Conservation (phyloP, 2,888 invertebrate species). For the Crioceris asparagi region DNA sequence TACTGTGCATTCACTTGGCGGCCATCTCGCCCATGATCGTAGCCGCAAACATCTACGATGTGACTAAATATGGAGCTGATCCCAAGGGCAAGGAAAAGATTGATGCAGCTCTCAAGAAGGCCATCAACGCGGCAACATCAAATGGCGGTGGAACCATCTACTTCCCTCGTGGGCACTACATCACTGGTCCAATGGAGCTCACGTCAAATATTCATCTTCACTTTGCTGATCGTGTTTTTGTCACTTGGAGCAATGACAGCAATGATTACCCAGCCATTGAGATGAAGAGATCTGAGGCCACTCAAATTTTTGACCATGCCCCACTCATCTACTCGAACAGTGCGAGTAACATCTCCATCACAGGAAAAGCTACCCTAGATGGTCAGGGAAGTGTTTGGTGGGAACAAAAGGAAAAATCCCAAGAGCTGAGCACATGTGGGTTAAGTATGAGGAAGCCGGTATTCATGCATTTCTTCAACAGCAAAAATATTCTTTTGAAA, state of each 20-base stretch:
- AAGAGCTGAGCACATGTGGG: no score
- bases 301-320: no score
- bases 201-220: background rate
- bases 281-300: background rate
- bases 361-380: background rate
- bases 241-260: background rate
- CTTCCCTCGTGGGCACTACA: background rate
- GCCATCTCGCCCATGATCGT: background rate
- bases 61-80: conserved; percentile 1
- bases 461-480: background rate
- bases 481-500: background rate
- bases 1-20: no score
- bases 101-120: background rate
- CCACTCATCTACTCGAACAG: background rate
- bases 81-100: background rate
- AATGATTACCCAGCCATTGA: background rate
- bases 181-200: conserved; percentile 1
- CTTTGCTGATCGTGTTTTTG: background rate
- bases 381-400: background rate
- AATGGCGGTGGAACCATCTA: background rate
- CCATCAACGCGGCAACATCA: background rate
- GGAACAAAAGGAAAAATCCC: background rate
- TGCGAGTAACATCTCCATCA: background rate
- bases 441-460: background rate
- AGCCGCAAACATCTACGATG: background rate